Base-by-base conservation (phyloP, 2,797 vertebrate genomes). In the Catostomus latipinnis region DNA sequence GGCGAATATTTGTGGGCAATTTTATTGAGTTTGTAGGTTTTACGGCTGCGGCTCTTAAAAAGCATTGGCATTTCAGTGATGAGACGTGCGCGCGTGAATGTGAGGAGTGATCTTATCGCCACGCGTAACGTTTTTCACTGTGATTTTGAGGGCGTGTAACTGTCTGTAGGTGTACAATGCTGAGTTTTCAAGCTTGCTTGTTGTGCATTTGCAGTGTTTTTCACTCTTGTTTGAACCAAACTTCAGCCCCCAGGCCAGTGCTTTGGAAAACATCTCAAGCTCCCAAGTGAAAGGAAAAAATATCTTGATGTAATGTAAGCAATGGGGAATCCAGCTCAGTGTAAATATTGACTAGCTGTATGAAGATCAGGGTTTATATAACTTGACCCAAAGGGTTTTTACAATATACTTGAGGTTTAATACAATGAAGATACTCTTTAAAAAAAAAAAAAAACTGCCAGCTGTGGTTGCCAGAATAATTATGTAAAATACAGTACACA, bases 231-330 rank as follows among this genome's bases (percentile, higher is more conserved):
- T 61, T 46, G 10, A 77, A 69, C 34, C 22, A 45, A 52, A 62
- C 66, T 4, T 78, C 48, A 52, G 76, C 22, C 14, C 50, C n/a
- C 10, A 5, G 76, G 76, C 56, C 48, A 46, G 57, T 1, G n/a
- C 46, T 77, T 58, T 70, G 54, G 65, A 53, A 54, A 70, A 53
- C 66, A 70, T 52, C 18, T n/a, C 18, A 0, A 53, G n/a, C 34
- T 71, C 46, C 10, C 58, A 45, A 45, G 57, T 45, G n/a, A 71
- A 71, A 78, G 57, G 18, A 69, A 46, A 69, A 77, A 43, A 69
- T 50, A 60, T 75, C 74, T 67, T 53, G 48, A 78, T 78, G 56
- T 12, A 52, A 78, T 78, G 56, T 12, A 52, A 53, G 66, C 66
- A 62, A 45, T 52, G 9, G 18, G 56, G 69, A 65, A 49, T 77